These are phyloP conservation scores for Hepsetus odoe DNA, from an alignment of 2,113 vertebrate genomes.

Conservation along the genomic window DNA sequence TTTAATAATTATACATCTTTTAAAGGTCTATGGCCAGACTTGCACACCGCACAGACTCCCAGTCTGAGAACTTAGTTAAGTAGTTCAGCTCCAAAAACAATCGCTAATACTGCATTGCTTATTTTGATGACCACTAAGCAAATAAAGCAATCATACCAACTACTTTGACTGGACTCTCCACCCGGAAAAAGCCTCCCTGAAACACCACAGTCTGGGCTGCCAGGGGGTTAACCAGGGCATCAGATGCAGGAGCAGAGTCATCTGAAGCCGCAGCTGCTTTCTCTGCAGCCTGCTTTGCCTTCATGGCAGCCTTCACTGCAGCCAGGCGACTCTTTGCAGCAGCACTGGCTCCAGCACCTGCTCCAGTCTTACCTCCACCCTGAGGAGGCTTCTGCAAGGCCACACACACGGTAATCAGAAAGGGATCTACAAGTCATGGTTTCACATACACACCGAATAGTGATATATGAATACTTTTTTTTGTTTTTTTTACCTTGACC, in stretches of 20 bases:
- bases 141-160: constrained; percentile 70
- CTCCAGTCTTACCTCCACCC: constrained; percentile 65
- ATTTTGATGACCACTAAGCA: background rate
- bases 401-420: background rate
- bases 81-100: too few species aligned
- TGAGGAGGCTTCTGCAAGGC: constrained; percentile 77
- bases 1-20: too few species aligned
- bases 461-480: too few species aligned
- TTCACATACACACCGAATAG: background rate
- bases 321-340: constrained; percentile 85
- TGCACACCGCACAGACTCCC: too few species aligned
- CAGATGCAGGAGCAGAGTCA: background rate
- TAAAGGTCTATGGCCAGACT: too few species aligned
- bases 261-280: constrained; percentile 46
- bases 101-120: background rate
- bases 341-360: constrained; percentile 60
- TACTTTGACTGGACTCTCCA: constrained; percentile 86
- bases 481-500: constrained; percentile 74
- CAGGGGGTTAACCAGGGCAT: background rate
- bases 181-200: constrained; percentile 87
- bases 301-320: constrained; percentile 87
- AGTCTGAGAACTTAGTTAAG: too few species aligned
- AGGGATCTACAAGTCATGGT: background rate
- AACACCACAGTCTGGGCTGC: constrained; percentile 71
- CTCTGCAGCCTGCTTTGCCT: constrained; percentile 68